Conservation (phyloP, 2,113 vertebrate species). For the Eubucco bourcierii region DNA sequence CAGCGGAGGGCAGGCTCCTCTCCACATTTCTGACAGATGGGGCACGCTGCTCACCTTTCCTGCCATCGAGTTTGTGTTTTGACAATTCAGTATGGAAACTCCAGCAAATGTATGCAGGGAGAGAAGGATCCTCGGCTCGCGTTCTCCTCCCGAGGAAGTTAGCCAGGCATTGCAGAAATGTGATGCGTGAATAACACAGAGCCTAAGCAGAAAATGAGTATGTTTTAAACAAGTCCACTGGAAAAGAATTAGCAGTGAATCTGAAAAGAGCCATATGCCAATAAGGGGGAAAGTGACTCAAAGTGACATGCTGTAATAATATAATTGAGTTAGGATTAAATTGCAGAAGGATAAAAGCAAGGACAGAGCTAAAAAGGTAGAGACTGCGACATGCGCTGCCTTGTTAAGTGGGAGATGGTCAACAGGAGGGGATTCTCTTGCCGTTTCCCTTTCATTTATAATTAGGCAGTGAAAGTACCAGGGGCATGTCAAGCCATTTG, state of each 20-base stretch:
- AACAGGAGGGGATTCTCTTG: constrained; percentile 58
- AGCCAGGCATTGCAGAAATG: constrained; percentile 65
- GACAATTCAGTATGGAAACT: constrained; percentile 61
- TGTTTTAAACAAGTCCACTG: constrained; percentile 77
- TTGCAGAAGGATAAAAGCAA: constrained; percentile 71
- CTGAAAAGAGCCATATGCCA: constrained; percentile 77
- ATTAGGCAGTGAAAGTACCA: constrained; percentile 64
- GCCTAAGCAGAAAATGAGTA: constrained; percentile 73
- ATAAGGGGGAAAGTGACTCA: constrained; percentile 66
- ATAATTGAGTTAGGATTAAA: constrained; percentile 75
- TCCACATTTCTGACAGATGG: constrained; percentile 43
- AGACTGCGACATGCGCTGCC: constrained; percentile 34
- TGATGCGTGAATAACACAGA: constrained; percentile 59
- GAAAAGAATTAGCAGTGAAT: constrained; percentile 78
- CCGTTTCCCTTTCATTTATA: constrained; percentile 65
- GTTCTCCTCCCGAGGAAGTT: constrained; percentile 62
- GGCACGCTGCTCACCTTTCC: constrained; percentile 48
- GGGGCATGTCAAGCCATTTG: constrained; percentile 48
- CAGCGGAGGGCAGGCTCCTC: constrained; percentile 51
- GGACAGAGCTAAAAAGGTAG: constrained; percentile 57
- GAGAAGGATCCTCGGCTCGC: constrained; percentile 3
- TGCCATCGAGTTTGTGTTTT: constrained; percentile 61
- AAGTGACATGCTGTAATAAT: constrained; percentile 72
- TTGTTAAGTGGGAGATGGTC: constrained; percentile 66
- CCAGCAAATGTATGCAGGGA: constrained; percentile 59